These are phyloP conservation scores for Metalampra italica DNA, from an alignment of 2,888 invertebrate species.

Conservation along the genomic window DNA sequence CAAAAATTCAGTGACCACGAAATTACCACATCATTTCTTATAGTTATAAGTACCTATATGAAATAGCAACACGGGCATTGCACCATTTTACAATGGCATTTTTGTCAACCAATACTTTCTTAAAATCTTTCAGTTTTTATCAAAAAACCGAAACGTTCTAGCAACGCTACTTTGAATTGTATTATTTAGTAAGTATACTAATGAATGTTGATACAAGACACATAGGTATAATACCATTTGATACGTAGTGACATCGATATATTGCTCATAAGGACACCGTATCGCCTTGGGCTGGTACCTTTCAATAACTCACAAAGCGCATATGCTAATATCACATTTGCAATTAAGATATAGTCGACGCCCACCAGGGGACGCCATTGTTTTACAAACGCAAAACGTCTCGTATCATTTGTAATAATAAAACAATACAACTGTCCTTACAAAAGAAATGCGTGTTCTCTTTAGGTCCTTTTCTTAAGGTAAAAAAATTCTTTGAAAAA, in stretches of 20 bases:
- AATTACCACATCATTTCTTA: too few species aligned
- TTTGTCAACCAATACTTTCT: too few species aligned
- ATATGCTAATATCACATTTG: constrained; percentile 72
- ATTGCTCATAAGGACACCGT: constrained; percentile 47
- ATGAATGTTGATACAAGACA: not conserved
- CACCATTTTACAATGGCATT: too few species aligned
- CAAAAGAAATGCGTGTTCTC: not conserved
- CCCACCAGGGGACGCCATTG: constrained; percentile 69
- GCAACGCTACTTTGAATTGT: too few species aligned
- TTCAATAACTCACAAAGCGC: constrained; percentile 69
- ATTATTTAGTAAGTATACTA: too few species aligned
- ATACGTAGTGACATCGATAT: not conserved
- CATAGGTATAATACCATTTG: not conserved
- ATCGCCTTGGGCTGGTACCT: constrained; percentile 59
- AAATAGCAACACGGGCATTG: too few species aligned
- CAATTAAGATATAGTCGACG: constrained; percentile 64
- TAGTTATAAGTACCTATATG: too few species aligned
- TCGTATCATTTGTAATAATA: constrained; percentile 38
- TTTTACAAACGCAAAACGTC: constrained; percentile 50
- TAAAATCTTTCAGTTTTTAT: too few species aligned
- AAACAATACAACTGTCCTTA: constrained; percentile 13
- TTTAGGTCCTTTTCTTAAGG: not conserved
- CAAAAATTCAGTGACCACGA: too few species aligned
- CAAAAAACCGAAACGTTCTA: too few species aligned
- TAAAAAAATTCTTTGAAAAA: not conserved